Evolutionary conservation across 2,797 vertebrate genomes (phyloP).

Genomic region (Halcyon smyrnensis): DNA sequence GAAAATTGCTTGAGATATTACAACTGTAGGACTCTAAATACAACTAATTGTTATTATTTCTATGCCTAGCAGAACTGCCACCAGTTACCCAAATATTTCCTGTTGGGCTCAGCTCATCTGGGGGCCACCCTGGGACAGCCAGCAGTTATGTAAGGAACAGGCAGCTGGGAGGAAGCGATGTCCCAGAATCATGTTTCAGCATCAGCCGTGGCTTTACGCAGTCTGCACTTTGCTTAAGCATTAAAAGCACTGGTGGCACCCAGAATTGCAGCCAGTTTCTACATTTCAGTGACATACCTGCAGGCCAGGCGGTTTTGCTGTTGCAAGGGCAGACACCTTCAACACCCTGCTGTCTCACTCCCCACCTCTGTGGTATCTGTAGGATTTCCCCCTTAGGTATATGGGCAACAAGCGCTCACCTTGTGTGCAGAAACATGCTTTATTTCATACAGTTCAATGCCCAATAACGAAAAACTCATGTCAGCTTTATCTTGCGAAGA

Average conservation of each 20-base stretch:
- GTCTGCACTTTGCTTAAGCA: conserved; percentile 5
- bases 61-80: background rate
- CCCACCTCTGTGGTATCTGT: background rate
- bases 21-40: background rate
- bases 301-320: background rate
- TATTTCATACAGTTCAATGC: background rate
- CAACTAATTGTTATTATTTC: background rate
- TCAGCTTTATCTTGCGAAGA: conserved; percentile 10
- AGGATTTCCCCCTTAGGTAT: background rate
- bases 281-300: background rate
- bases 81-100: background rate
- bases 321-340: background rate
- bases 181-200: background rate
- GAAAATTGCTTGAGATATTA: background rate
- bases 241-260: conserved; percentile 19
- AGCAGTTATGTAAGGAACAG: background rate
- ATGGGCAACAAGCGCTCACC: accelerated
- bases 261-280: conserved; percentile 9
- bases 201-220: background rate
- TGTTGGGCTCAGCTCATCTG: background rate
- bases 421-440: background rate
- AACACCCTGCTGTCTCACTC: accelerated
- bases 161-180: background rate
- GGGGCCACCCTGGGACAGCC: background rate
- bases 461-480: background rate